These are phyloP conservation scores for Lycopodina hypogea DNA, from an alignment of 37 sponge, comb jelly and placozoan species.

Conservation along the genomic window DNA sequence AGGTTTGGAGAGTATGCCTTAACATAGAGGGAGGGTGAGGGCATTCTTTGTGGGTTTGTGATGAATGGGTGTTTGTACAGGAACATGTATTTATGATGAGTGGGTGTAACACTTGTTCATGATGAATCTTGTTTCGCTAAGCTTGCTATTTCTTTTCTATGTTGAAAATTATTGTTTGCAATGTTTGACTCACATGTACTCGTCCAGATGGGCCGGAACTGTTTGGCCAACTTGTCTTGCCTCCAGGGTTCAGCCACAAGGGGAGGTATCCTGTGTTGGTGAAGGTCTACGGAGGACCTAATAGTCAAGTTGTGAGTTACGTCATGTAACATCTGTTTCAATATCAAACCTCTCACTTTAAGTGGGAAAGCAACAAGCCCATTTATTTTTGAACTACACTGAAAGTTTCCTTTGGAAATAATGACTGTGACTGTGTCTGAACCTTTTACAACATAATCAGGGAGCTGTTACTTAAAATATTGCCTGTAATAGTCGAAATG, in stretches of 20 bases:
- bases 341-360: background rate
- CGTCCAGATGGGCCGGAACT: slow-evolving; percentile 35
- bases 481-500: no score
- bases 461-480: no score
- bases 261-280: slow-evolving; percentile 69
- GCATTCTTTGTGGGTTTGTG: no score
- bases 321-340: background rate
- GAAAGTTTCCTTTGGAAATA: no score
- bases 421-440: no score
- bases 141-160: background rate
- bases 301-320: slow-evolving; percentile 64
- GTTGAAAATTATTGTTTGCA: background rate
- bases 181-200: background rate
- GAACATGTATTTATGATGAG: background rate
- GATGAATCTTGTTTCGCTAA: background rate
- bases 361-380: no score
- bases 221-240: slow-evolving; percentile 45
- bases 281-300: slow-evolving; percentile 79
- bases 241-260: slow-evolving; percentile 37
- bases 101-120: background rate
- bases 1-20: background rate
- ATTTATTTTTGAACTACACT: no score
- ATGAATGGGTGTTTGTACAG: background rate
- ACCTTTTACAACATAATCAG: no score
- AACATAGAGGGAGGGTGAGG: no score